phyloP scores from a whole-genome alignment of 1,140 invertebrate genomes.

The Drosophila prosaltans region DNA sequence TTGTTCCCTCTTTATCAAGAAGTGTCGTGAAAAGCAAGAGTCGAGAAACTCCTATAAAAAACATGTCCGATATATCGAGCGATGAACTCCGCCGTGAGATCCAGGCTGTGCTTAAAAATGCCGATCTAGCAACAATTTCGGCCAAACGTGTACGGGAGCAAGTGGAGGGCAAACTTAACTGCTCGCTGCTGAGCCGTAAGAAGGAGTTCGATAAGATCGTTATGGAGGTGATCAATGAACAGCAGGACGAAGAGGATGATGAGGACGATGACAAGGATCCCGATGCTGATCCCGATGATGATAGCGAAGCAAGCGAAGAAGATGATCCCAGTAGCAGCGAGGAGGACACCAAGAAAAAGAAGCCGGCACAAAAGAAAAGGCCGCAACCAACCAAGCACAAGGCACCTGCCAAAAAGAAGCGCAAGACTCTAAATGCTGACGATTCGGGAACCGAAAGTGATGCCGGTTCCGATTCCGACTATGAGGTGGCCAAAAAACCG shows the following conservation, averaged over 20 bases:
- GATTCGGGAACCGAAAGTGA: conserved; percentile 88
- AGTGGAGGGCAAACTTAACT: conserved; percentile 91
- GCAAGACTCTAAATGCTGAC: conserved; percentile 82
- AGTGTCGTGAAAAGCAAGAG: conserved; percentile 23
- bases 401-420: conserved; percentile 84
- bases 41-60: conserved; percentile 45
- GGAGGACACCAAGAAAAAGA: conserved; percentile 79
- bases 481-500: conserved; percentile 87
- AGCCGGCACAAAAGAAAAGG: conserved; percentile 81
- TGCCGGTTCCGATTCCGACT: conserved; percentile 90
- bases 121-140: conserved; percentile 91
- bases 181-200: conserved; percentile 90
- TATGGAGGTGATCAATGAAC: conserved; percentile 85
- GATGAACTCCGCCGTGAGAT: conserved; percentile 71
- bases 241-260: conserved; percentile 84
- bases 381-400: conserved; percentile 83
- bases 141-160: conserved; percentile 95
- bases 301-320: conserved; percentile 85
- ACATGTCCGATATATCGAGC: conserved; percentile 74
- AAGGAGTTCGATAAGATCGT: conserved; percentile 93
- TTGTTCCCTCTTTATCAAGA: conserved; percentile 21
- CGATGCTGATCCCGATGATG: conserved; percentile 84
- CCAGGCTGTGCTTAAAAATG: conserved; percentile 90
- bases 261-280: conserved; percentile 85
- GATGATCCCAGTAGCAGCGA: conserved; percentile 82